Conservation (phyloP, 2,888 invertebrate species). For the Caenorhabditis zanzibari region DNA sequence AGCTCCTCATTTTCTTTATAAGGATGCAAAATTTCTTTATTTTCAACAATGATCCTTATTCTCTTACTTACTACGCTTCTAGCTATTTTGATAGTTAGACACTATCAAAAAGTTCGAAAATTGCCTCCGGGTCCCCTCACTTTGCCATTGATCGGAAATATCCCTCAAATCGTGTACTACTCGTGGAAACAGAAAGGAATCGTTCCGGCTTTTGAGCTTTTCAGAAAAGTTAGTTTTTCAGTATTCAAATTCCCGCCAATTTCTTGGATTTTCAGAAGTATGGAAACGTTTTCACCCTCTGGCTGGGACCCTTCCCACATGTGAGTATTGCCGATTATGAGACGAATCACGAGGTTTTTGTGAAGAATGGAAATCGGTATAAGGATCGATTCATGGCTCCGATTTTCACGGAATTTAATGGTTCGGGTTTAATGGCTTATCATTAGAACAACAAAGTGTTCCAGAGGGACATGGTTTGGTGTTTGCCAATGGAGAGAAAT, state of each 20-base stretch:
- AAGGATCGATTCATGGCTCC: constrained; percentile 27
- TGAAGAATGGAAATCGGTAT: constrained; percentile 56
- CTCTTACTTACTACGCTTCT: constrained; percentile 35
- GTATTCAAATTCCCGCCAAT: background rate
- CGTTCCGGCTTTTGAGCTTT: constrained; percentile 40
- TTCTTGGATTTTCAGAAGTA: constrained; percentile 22
- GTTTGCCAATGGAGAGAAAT: constrained; percentile 41
- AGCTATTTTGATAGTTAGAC: constrained; percentile 24
- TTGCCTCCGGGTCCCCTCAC: constrained; percentile 61
- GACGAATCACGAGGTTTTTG: constrained; percentile 49
- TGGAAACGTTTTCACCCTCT: constrained; percentile 58
- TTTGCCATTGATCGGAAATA: constrained; percentile 61
- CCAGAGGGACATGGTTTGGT: constrained; percentile 48
- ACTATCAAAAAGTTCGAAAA: constrained; percentile 24
- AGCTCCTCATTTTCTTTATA: constrained; percentile 2
- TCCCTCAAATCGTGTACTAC: constrained; percentile 50
- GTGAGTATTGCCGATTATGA: constrained; percentile 57
- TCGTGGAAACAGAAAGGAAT: constrained; percentile 33
- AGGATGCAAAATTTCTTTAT: background rate
- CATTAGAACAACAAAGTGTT: background rate
- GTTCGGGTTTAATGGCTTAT: constrained; percentile 19
- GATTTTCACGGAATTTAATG: constrained; percentile 15
- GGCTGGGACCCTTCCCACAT: constrained; percentile 56
- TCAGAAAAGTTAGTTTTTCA: constrained; percentile 26
- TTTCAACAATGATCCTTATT: constrained; percentile 30